Percentiles rank a stretch among this genome's conserved stretches.
Evolutionary conservation across 2,888 invertebrate species (phyloP).

Genomic region (Atrina japonica): DNA sequence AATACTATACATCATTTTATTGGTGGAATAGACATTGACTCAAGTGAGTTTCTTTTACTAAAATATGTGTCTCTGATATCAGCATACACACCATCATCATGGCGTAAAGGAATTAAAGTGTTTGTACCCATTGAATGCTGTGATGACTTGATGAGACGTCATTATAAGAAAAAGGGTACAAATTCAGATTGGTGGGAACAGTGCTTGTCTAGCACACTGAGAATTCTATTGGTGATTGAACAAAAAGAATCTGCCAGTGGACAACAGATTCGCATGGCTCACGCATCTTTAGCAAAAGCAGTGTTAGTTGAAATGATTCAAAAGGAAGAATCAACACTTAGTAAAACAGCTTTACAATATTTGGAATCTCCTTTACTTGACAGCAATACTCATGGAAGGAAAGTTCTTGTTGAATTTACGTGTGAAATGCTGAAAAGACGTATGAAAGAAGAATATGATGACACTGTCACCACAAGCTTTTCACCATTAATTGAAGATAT

Average conservation of each 20-base stretch:
- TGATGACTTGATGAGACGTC: slow-evolving; percentile 29
- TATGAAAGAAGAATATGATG: slow-evolving; percentile 36
- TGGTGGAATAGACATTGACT: not conserved
- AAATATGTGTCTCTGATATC: slow-evolving; percentile 24
- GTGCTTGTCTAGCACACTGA: not conserved
- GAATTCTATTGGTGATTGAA: slow-evolving; percentile 37
- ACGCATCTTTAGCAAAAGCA: slow-evolving; percentile 29
- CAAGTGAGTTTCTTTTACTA: slow-evolving; percentile 34
- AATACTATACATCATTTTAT: slow-evolving; percentile 23
- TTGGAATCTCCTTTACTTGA: slow-evolving; percentile 16
- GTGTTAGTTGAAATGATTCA: slow-evolving; percentile 17
- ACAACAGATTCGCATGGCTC: slow-evolving; percentile 40
- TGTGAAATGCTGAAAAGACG: slow-evolving; percentile 35
- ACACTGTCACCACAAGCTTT: slow-evolving; percentile 14
- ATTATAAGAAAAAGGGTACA: not conserved
- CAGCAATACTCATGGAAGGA: slow-evolving; percentile 9
- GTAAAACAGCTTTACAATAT: slow-evolving; percentile 11
- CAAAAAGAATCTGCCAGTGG: slow-evolving; percentile 29
- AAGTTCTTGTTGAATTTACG: slow-evolving; percentile 4
- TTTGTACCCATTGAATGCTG: slow-evolving; percentile 42
- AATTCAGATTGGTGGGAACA: slow-evolving; percentile 23
- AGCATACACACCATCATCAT: slow-evolving; percentile 9
- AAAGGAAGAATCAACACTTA: not conserved
- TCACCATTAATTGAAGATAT: slow-evolving; percentile 36
- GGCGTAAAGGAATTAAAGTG: slow-evolving; percentile 12